phyloP scores from a whole-genome alignment of 2,113 vertebrate species.

The Vulpes lagopus region DNA sequence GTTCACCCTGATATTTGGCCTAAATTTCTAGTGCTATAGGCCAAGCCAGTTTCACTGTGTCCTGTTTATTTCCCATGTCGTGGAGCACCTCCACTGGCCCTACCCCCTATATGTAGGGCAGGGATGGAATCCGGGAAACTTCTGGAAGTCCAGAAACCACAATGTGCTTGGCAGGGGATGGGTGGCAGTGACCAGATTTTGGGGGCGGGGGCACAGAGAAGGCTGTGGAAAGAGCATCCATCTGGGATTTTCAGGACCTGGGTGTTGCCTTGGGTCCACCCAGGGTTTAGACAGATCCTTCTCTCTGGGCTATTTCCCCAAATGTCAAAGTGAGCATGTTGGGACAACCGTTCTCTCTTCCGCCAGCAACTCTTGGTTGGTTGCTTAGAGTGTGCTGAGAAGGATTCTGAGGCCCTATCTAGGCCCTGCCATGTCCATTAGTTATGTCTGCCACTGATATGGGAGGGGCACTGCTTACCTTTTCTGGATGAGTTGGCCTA shows the following conservation, averaged over 20 bases:
- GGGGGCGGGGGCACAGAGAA: neutral
- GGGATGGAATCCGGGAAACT: neutral
- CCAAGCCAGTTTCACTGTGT: neutral
- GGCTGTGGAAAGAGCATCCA: too few species aligned
- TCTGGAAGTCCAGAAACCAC: neutral
- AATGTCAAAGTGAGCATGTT: neutral
- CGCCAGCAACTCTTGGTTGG: rapidly evolving
- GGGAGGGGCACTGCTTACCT: neutral
- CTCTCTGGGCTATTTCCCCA: rapidly evolving
- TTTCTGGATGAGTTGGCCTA: neutral
- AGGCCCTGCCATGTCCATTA: neutral
- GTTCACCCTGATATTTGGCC: neutral
- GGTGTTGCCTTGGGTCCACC: neutral
- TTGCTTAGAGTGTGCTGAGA: neutral
- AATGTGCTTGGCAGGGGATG: neutral
- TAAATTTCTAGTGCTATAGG: neutral
- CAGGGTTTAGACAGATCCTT: neutral
- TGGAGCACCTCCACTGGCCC: neutral
- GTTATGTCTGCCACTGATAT: rapidly evolving
- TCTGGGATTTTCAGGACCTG: neutral
- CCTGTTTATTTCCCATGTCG: neutral
- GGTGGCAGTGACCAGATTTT: neutral
- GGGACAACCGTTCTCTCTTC: neutral
- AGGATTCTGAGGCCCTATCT: neutral
- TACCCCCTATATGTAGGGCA: rapidly evolving